Conservation (phyloP, 2,888 invertebrate species). For the Melikaiella ostensackeni region DNA sequence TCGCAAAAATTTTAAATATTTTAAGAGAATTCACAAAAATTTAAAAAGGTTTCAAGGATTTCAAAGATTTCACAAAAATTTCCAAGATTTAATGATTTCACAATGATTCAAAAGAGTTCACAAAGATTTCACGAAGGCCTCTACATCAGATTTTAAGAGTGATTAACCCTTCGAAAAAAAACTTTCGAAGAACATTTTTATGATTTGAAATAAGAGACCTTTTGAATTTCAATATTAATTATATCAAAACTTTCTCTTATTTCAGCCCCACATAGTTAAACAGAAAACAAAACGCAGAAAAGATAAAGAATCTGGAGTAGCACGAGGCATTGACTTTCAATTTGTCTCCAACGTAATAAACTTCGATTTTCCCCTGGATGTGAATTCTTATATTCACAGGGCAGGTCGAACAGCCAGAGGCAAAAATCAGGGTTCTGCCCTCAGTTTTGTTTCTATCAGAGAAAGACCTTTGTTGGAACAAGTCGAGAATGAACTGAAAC, state of each 20-base stretch:
- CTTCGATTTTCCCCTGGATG: slow-evolving; percentile 96
- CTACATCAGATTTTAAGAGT: too few species aligned
- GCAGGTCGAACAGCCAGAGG: slow-evolving; percentile 95
- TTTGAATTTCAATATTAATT: too few species aligned
- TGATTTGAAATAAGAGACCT: too few species aligned
- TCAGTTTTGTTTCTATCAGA: slow-evolving; percentile 91
- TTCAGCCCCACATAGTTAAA: slow-evolving; percentile 68
- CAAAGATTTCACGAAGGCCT: too few species aligned
- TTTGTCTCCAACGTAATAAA: slow-evolving; percentile 98
- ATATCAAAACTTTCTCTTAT: slow-evolving; percentile 39
- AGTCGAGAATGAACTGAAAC: slow-evolving; percentile 86
- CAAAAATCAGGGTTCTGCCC: slow-evolving; percentile 89
- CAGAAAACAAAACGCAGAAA: slow-evolving; percentile 81
- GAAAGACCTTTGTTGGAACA: slow-evolving; percentile 86
- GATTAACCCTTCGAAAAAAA: too few species aligned
- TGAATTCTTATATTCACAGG: slow-evolving; percentile 95
- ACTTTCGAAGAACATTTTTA: too few species aligned
- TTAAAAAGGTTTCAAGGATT: too few species aligned
- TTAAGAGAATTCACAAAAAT: too few species aligned
- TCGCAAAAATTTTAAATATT: too few species aligned
- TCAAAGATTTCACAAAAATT: too few species aligned
- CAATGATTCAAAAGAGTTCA: too few species aligned
- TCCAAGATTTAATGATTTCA: too few species aligned
- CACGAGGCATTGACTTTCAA: slow-evolving; percentile 98
- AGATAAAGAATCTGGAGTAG: slow-evolving; percentile 96